Conservation (phyloP, 1,140 invertebrate species). For the roundworm (Caenorhabditis elegans) region WBcel235 BX284602.5:8350001-8350500, state of each 20-base stretch:
- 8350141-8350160: background rate
- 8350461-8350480: slow-evolving; percentile 10
- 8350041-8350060: too few species aligned
- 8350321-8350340: background rate
- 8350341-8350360: too few species aligned
- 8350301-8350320: background rate
- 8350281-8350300: background rate
- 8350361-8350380: too few species aligned
- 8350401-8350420: background rate
- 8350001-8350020: too few species aligned
- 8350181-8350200: background rate
- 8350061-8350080: too few species aligned
- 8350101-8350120: too few species aligned
- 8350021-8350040: too few species aligned
- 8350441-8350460: background rate
- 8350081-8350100: too few species aligned
- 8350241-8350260: background rate
- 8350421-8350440: background rate
- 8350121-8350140: background rate
- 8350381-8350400: background rate
- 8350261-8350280: background rate
- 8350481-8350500: background rate
- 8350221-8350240: background rate
- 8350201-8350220: background rate
- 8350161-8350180: background rate